Evolutionary conservation across 2,113 vertebrate species (phyloP).

Genomic region (Catharus bicknelli): DNA sequence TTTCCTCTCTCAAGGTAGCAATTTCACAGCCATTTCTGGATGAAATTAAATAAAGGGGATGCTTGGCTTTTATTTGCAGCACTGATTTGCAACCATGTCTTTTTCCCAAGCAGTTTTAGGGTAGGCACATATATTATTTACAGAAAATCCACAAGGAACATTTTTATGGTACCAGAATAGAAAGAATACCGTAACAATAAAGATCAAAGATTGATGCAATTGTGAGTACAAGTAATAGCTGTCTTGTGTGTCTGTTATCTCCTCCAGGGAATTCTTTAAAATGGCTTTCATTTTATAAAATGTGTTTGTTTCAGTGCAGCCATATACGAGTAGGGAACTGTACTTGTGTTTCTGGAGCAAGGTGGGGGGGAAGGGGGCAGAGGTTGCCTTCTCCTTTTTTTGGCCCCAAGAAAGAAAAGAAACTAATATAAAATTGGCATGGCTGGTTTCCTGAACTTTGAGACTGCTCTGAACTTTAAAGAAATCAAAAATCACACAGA

Average conservation of each 20-base stretch:
- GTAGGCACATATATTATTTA: conserved; percentile 59
- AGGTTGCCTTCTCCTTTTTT: neutral
- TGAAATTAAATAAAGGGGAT: conserved; percentile 45
- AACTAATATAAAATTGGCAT: neutral
- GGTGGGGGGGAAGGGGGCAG: too few species aligned
- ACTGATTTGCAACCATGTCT: neutral
- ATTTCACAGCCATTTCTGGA: neutral
- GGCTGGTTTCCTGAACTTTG: neutral
- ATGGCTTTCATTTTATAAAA: conserved; percentile 69
- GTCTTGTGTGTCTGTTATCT: conserved; percentile 34
- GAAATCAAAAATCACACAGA: neutral
- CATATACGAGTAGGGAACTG: neutral
- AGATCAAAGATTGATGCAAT: conserved; percentile 71
- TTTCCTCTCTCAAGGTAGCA: conserved; percentile 5
- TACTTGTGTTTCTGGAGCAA: neutral
- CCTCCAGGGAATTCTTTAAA: conserved; percentile 60
- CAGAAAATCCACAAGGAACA: conserved; percentile 49
- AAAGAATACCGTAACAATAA: conserved; percentile 66
- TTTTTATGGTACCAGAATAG: conserved; percentile 60
- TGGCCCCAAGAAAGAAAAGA: neutral
- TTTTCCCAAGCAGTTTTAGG: conserved; percentile 34
- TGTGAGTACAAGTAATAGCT: conserved; percentile 64
- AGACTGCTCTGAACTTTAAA: neutral
- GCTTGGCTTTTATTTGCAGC: conserved; percentile 50
- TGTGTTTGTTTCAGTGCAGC: conserved; percentile 49